Evolutionary conservation across 1,140 invertebrate genomes (phyloP).

Genomic region (Drosophila murphyi): DNA sequence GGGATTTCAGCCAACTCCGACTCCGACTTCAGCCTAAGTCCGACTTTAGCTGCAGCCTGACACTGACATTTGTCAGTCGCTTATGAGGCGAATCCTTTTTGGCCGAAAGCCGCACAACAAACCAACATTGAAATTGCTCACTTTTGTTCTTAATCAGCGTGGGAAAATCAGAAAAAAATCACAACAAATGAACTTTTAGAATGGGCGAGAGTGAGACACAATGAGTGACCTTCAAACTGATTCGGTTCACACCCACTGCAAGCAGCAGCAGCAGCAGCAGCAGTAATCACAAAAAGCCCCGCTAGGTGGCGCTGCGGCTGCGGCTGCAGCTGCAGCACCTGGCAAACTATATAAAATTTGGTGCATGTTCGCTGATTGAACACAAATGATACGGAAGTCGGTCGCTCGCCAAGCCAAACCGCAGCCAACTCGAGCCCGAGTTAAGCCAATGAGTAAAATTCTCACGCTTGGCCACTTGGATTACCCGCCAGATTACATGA

Average conservation of each 20-base stretch:
- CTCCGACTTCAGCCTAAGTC: neutral
- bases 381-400: slow-evolving; percentile 81
- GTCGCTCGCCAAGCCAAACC: slow-evolving; percentile 32
- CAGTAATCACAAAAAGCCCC: neutral
- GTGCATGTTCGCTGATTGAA: slow-evolving; percentile 81
- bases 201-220: neutral
- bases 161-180: slow-evolving; percentile 61
- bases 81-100: slow-evolving; percentile 67
- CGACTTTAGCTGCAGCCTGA: neutral
- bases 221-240: slow-evolving; percentile 51
- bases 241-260: slow-evolving; percentile 62
- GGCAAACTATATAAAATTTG: slow-evolving; percentile 69
- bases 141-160: slow-evolving; percentile 68
- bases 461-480: slow-evolving; percentile 81
- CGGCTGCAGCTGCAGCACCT: slow-evolving; percentile 68
- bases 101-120: slow-evolving; percentile 38
- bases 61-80: slow-evolving; percentile 69
- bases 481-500: slow-evolving; percentile 82
- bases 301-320: slow-evolving; percentile 34
- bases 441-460: slow-evolving; percentile 71
- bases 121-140: slow-evolving; percentile 48
- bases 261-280: neutral
- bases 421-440: slow-evolving; percentile 6
- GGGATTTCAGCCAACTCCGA: slow-evolving; percentile 53
- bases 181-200: slow-evolving; percentile 3